These are phyloP conservation scores for Ceyx cyanopectus DNA, from an alignment of 2,113 vertebrate genomes.

Conservation along the genomic window DNA sequence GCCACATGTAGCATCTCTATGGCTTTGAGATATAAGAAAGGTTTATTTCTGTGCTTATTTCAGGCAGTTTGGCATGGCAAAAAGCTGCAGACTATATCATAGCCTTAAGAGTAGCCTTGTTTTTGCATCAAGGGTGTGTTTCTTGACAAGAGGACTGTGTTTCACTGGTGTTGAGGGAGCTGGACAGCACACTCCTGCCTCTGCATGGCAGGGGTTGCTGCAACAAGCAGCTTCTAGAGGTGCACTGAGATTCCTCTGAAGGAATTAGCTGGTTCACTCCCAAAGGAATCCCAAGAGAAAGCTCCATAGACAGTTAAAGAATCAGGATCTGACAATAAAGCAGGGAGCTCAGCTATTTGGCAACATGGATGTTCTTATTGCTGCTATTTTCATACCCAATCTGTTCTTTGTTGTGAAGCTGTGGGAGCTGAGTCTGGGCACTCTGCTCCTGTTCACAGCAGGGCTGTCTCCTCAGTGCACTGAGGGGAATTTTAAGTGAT, in stretches of 20 bases:
- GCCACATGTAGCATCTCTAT: background rate
- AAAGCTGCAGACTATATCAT: background rate
- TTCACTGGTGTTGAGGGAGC: background rate
- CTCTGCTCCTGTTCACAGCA: slow-evolving; percentile 33
- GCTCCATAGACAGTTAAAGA: background rate
- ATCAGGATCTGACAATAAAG: background rate
- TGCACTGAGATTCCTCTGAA: background rate
- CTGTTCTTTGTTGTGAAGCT: slow-evolving; percentile 22
- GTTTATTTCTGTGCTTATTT: background rate
- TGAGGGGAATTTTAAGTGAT: slow-evolving; percentile 23
- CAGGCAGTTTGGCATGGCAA: background rate
- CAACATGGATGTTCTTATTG: background rate
- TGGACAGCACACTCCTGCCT: background rate
- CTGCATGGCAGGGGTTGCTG: background rate
- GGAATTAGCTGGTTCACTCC: background rate
- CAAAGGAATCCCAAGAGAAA: background rate
- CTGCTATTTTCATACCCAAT: slow-evolving; percentile 34
- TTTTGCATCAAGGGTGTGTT: background rate
- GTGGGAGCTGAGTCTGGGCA: background rate
- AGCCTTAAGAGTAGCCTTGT: background rate
- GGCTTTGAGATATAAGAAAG: background rate
- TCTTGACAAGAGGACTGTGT: background rate
- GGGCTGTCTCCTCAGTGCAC: background rate
- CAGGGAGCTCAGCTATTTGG: slow-evolving; percentile 5
- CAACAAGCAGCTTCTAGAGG: background rate